phyloP scores from a whole-genome alignment of 2,113 vertebrate species.

The Brachypteracias leptosomus region DNA sequence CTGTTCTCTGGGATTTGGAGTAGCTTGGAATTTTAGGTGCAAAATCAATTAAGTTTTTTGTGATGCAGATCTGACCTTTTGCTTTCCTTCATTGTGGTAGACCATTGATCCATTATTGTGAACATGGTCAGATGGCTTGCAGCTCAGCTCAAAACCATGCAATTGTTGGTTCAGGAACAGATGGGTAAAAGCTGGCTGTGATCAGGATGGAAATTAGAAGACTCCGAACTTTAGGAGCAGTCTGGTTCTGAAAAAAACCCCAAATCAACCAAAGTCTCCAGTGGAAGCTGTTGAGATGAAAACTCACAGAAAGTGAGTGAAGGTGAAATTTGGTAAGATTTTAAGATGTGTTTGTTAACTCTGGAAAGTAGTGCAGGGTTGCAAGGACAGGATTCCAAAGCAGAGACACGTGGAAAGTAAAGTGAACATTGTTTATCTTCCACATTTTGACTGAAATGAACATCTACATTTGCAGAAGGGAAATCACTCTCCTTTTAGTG shows the following conservation, averaged over 20 bases:
- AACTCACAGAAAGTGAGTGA: neutral
- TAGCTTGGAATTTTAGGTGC: neutral
- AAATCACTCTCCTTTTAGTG: neutral
- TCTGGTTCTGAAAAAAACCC: neutral
- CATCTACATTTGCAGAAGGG: neutral
- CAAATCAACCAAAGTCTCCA: neutral
- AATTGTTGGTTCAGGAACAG: neutral
- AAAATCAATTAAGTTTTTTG: neutral
- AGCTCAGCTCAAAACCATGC: constrained; percentile 6
- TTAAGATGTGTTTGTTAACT: neutral
- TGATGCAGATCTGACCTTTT: constrained; percentile 5
- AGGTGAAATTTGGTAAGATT: neutral
- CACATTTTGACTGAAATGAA: neutral
- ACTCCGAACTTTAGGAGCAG: neutral
- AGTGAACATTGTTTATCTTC: neutral
- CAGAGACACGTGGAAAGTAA: neutral
- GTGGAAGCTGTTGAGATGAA: neutral
- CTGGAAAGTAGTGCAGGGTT: neutral
- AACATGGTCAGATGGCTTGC: neutral
- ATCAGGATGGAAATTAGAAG: neutral
- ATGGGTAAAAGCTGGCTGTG: neutral
- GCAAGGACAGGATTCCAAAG: neutral
- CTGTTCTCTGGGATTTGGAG: neutral
- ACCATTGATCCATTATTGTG: constrained; percentile 16
- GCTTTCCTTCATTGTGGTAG: neutral